Percentiles rank a stretch among this genome's conserved stretches.
phyloP scores from a whole-genome alignment of 2,888 invertebrate species.

The Labia minor region DNA sequence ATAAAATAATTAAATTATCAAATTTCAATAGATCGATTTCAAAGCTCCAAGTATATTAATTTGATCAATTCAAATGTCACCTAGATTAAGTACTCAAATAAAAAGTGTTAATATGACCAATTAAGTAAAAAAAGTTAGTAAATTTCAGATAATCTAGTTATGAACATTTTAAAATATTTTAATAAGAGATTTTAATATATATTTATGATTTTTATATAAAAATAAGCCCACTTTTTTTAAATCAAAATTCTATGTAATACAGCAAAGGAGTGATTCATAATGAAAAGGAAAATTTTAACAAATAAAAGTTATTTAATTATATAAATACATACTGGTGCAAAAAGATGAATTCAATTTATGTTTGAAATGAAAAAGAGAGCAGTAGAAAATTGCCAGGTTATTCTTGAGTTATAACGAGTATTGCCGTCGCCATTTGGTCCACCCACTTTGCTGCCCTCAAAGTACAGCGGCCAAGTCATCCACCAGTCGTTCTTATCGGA shows the following conservation, averaged over 20 bases:
- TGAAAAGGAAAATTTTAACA: too few relatives aligned
- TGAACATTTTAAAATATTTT: background rate
- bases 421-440: conserved; percentile 8
- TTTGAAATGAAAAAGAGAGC: background rate
- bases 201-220: background rate
- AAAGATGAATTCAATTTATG: too few relatives aligned
- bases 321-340: background rate
- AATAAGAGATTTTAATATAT: background rate
- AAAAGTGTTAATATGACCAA: too few relatives aligned
- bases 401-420: background rate
- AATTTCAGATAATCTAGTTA: too few relatives aligned
- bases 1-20: too few relatives aligned
- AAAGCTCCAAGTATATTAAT: background rate
- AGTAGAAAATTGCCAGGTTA: background rate
- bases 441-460: conserved; percentile 4
- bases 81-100: background rate
- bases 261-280: too few relatives aligned
- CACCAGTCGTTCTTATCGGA: background rate
- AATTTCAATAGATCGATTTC: background rate
- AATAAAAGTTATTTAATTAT: too few relatives aligned
- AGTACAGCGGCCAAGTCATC: background rate
- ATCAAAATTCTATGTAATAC: background rate
- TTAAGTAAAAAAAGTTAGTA: too few relatives aligned
- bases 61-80: conserved; percentile 1
- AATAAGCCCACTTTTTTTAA: background rate